A percentile compares a stretch with the other conserved stretches of the same genome.
Conservation (phyloP, 2,797 vertebrate species). For the Alosa sapidissima region DNA sequence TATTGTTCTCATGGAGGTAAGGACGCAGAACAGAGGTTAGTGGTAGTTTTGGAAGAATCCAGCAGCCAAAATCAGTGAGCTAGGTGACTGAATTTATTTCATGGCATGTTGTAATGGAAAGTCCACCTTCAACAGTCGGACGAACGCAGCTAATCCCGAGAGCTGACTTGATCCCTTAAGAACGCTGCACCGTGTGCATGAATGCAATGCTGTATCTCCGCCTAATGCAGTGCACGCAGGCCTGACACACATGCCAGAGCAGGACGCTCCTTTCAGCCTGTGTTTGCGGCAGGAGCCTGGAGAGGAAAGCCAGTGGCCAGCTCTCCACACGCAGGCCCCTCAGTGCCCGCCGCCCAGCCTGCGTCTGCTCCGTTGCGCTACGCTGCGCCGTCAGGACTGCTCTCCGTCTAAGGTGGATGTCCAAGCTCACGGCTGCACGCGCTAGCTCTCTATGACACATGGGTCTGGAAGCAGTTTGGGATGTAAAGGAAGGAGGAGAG, state of each 20-base stretch:
- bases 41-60: background rate
- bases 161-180: conserved; percentile 9
- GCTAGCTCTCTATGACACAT: background rate
- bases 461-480: background rate
- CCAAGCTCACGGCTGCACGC: background rate
- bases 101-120: conserved; percentile 3
- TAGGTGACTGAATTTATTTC: conserved; percentile 4
- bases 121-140: background rate
- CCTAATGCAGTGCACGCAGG: background rate
- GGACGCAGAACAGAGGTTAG: background rate
- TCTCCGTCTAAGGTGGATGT: background rate
- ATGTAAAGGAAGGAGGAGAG: background rate
- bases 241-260: conserved; percentile 2
- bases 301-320: background rate
- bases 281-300: background rate
- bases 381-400: too few species aligned
- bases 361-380: background rate
- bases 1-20: background rate
- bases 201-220: background rate
- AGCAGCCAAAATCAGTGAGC: background rate
- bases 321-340: background rate
- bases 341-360: background rate
- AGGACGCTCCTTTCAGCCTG: background rate
- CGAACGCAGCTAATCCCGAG: background rate
- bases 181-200: background rate